Evolutionary conservation across 2,888 invertebrate genomes (phyloP), one percentile per base, ranked within the genome.

Genomic region (Scaptomyza tumidula): DNA sequence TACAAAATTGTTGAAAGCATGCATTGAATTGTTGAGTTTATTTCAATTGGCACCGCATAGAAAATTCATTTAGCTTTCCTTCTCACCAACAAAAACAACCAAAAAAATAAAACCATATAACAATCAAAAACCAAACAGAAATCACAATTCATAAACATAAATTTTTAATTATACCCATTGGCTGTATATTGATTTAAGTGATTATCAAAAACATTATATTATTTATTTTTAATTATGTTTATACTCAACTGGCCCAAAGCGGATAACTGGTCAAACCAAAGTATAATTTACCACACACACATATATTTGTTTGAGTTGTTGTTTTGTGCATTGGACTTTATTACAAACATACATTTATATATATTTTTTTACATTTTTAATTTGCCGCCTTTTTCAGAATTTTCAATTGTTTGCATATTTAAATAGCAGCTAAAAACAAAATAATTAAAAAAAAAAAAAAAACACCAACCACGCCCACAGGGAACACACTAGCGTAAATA

Each of bases 391-490:
- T 82, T 85, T 77, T 43, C 86, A 86, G 83, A 78, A 65, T 71
- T 78, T 79, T 56, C 75, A 75, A 82, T 85, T 75, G 69, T 85
- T 82, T 87, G 81, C 81, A 81, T 80, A 69, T 80, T 71, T 46
- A 64, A 70, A 69, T 73, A 54, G 73, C 76, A 76, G 72, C 63
- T 54, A 33, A 60, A 46, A 13, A 27, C n/a, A n/a, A n/a, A n/a
- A n/a, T n/a, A n/a, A n/a, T n/a, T n/a, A 52, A 49, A 68, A 60
- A 66, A 49, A 57, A 43, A 65, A 16, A 48, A 59, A 58, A 50
- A 71, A 44, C 45, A 75, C 39, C 44, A 71, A 62, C 52, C 77
- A 52, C 60, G 35, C 50, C 57, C 53, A 63, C 58, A 58, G 49
- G 46, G 44, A 67, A 62, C 41, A 66, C 44, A 66, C 56, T 45